Conservation (phyloP, 2,797 vertebrate genomes). For the Astyanax mexicanus region DNA sequence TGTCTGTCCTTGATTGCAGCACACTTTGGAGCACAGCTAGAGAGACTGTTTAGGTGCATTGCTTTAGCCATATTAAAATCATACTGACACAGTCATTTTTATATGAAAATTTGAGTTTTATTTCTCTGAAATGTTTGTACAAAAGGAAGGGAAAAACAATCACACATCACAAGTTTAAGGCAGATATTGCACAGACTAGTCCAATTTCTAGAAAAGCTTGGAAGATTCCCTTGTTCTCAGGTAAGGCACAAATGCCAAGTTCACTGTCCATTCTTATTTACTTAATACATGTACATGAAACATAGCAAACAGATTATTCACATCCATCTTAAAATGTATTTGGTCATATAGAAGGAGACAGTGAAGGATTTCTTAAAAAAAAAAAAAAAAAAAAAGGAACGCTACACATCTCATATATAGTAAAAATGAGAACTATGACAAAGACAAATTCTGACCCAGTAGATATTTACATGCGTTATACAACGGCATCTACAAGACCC, state of each 20-base stretch:
- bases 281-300: constrained; percentile 60
- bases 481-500: constrained; percentile 60
- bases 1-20: too few relatives aligned
- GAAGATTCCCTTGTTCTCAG: constrained; percentile 70
- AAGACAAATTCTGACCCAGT: constrained; percentile 60
- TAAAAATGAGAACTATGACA: constrained; percentile 62
- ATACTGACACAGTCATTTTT: neutral
- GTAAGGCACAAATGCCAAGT: constrained; percentile 83
- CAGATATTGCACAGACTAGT: constrained; percentile 86
- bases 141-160: constrained; percentile 63
- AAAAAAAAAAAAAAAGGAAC: neutral
- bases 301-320: constrained; percentile 47
- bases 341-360: constrained; percentile 66
- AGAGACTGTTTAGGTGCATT: too few relatives aligned
- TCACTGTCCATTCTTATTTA: constrained; percentile 71
- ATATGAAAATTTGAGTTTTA: constrained; percentile 77
- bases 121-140: constrained; percentile 83
- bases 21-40: too few relatives aligned
- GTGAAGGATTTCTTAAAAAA: constrained; percentile 38
- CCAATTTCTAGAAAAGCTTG: constrained; percentile 71
- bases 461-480: constrained; percentile 75
- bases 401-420: constrained; percentile 61
- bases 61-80: too few relatives aligned
- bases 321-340: constrained; percentile 66
- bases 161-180: constrained; percentile 78